phyloP scores from a whole-genome alignment of 1,140 invertebrate genomes.

The Heliconius melpomene region DNA sequence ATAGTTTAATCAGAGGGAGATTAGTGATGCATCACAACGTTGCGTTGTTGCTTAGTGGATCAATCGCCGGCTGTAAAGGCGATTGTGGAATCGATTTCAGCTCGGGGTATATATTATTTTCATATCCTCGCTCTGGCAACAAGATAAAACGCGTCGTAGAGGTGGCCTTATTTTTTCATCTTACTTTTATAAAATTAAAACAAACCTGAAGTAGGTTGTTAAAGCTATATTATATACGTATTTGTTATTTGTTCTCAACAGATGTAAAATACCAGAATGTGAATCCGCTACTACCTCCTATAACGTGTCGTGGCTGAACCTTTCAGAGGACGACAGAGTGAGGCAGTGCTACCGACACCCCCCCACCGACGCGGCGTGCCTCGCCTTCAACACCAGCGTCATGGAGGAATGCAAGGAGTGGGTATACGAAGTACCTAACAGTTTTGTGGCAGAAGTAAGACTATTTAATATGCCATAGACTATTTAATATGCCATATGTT shows the following conservation, averaged over 20 bases:
- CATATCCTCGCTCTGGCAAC: no score
- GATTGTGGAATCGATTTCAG: no score
- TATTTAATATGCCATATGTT: background rate
- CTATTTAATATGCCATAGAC: background rate
- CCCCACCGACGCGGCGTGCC: conserved; percentile 39
- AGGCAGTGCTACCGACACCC: conserved; percentile 52
- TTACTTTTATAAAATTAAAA: no score
- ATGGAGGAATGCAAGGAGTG: conserved; percentile 51
- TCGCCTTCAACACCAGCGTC: conserved; percentile 36
- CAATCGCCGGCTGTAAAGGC: no score
- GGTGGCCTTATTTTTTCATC: no score
- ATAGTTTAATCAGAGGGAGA: no score
- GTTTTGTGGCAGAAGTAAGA: conserved; percentile 67
- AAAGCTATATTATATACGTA: no score
- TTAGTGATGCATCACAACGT: no score
- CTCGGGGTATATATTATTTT: no score
- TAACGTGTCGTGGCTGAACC: conserved; percentile 49
- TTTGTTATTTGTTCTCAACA: conserved; percentile 30
- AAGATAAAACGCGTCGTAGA: no score
- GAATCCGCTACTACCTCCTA: conserved; percentile 36
- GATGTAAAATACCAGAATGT: conserved; percentile 60
- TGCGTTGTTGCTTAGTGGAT: no score
- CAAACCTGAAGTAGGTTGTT: no score
- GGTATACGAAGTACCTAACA: conserved; percentile 62
- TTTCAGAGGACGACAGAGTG: conserved; percentile 33